Conservation (phyloP, 2,113 vertebrate species). For the Actenoides lindsayi region DNA sequence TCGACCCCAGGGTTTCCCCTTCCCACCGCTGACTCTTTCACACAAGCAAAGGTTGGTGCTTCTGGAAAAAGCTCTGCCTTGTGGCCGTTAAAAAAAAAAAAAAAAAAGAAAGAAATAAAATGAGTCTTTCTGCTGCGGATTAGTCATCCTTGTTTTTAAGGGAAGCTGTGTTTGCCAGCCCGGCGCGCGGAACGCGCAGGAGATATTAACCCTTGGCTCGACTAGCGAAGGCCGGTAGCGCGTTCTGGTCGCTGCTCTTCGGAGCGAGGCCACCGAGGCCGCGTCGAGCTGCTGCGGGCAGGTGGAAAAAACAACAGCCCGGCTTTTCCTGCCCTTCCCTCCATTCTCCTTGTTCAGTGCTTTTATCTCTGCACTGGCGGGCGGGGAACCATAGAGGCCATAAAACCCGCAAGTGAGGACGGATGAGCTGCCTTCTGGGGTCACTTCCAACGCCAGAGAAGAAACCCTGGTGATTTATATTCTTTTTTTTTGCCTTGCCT, state of each 20-base stretch:
- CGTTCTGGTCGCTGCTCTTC: neutral
- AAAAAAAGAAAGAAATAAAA: neutral
- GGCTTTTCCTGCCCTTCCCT: neutral
- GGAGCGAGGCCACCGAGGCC: neutral
- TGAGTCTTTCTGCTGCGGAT: neutral
- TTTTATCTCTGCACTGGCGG: neutral
- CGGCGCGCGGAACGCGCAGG: neutral
- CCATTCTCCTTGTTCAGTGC: neutral
- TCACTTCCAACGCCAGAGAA: neutral
- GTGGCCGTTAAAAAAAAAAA: conserved; percentile 2
- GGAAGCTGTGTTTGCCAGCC: neutral
- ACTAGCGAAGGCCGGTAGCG: neutral
- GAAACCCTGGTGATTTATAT: neutral
- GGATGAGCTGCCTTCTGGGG: neutral
- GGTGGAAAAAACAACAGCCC: neutral
- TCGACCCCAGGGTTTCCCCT: conserved; percentile 13
- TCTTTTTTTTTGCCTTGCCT: neutral
- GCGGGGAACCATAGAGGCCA: neutral
- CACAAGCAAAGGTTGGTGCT: conserved; percentile 3
- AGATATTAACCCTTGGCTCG: neutral
- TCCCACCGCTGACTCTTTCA: neutral
- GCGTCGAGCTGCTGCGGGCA: neutral
- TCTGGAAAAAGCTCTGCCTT: conserved; percentile 43
- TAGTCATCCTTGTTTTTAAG: conserved; percentile 46
- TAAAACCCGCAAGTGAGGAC: neutral